phyloP scores from a whole-genome alignment of 2,797 vertebrate genomes.

The Chrysolophus pictus region DNA sequence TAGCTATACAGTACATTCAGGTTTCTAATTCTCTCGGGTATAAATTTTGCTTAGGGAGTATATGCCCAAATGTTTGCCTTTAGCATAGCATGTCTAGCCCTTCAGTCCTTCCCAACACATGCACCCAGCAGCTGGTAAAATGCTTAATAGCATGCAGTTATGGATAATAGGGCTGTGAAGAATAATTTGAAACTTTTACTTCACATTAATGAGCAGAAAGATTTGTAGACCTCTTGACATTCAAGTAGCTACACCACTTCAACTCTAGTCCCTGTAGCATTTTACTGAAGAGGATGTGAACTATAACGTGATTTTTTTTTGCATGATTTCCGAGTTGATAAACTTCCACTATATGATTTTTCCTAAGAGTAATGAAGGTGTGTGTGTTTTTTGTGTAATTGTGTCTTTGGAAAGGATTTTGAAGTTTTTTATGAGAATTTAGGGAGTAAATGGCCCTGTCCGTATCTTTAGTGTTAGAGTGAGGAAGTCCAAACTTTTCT shows the following conservation, averaged over 20 bases:
- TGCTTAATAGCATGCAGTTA: neutral
- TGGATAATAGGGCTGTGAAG: neutral
- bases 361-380: neutral
- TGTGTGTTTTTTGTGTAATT: neutral
- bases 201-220: constrained; percentile 9
- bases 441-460: neutral
- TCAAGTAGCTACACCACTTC: neutral
- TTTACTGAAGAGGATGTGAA: neutral
- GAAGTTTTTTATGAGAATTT: neutral
- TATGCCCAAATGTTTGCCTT: neutral
- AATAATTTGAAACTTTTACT: neutral
- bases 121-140: neutral
- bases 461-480: neutral
- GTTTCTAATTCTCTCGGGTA: neutral
- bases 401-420: neutral
- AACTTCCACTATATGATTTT: neutral
- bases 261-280: neutral
- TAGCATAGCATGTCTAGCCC: neutral
- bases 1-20: neutral
- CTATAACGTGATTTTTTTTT: neutral
- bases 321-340: neutral
- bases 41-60: neutral
- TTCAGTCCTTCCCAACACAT: neutral
- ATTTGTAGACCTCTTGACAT: constrained; percentile 2
- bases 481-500: neutral